Evolutionary conservation across 2,113 vertebrate species (phyloP), one percentile per base, ranked within the genome.

Genomic region (Columba janthina): DNA sequence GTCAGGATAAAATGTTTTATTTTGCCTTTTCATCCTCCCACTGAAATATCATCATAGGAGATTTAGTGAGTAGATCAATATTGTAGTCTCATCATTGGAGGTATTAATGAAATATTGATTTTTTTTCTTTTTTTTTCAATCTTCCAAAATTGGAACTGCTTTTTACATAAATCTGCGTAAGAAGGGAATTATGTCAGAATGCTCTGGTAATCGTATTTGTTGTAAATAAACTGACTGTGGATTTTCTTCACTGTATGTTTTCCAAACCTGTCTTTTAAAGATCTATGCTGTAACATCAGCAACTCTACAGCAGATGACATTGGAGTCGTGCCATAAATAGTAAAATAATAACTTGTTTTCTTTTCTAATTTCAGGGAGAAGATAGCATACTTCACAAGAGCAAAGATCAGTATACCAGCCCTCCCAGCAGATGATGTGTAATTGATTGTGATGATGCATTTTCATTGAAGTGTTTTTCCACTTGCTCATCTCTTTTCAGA

Each of bases 321-420:
- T 40, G 42, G 38, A 92, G 31, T 51, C 36, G 4, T 65, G 36
- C 66, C 46, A 62, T 60, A 70, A 91, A 79, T 48, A 71, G 50
- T 29, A 71, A 84, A 93, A 70, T 66, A 67, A 36, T 7, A 29
- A 25, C 32, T 74, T 66, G 14, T 44, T 94, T 85, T 88, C 48
- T 42, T 64, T 67, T 36, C 50, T 42, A 5, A 77, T 87, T 76
- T 67, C 34, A 99, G 98, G 98, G 98, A 99, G 98, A 99, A 98
- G 98, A 99, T 99, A 14, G 98, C 98, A 16, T 99, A 98, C 90
- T 99, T 99, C 97, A 99, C 98, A 69, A 96, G 98, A 95, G 98
- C 98, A 6, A 99, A 98, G 97, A 98, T 99, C 77, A 98, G 96
- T 92, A 98, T 99, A 96, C 98, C 98, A 22, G 96, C 98, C 78